Base-by-base conservation (phyloP, 2,797 vertebrate genomes). In the Psittacula derbiana region DNA sequence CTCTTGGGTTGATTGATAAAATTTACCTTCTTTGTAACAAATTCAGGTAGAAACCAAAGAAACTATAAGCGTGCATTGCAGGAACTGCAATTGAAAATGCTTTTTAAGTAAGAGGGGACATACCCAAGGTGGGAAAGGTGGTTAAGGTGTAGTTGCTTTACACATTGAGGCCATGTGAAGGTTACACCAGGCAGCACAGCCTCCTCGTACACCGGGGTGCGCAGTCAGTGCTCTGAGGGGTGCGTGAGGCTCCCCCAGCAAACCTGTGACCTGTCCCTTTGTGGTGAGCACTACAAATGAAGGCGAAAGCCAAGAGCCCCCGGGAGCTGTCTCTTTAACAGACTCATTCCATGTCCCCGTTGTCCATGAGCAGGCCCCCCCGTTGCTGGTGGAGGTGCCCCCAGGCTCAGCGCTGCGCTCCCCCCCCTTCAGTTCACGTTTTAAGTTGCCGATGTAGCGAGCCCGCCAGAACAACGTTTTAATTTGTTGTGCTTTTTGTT, bases 401-500 rank as follows among this genome's bases (percentile, higher is more conserved):
- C 88, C 93, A 86, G 50, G 84, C 96, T 78, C 93, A 90, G 76
- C 15, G 74, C 97, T 97, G 95, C 64, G 57, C 96, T 96, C 94
- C 95, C 43, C 36, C 12, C 84, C 91, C 31, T 97, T 96, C 92
- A 78, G 95, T 98, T 96, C 33, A 95, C 89, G 80, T 97, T 97
- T 98, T 98, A 65, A 86, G 97, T 98, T 98, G 98, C 97, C 97
- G 7, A 91, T 98, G 97, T 98, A 92, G 97, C 55, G 18, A 96
- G 95, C 96, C 97, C 11, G 95, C 97, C 97, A 98, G 93, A 98
- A 97, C 97, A 95, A 97, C 69, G 33, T 98, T 98, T 98, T 98
- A 98, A 98, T 98, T 98, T 98, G 97, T 97, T 98, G 95, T 98
- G 97, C 98, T 97, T 98, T 98, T 97, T 91, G 98, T 96, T 97